A percentile compares a stretch with the other conserved stretches of the same genome.
Conservation (phyloP, 2,888 invertebrate species). For the Heliconius aoede region DNA sequence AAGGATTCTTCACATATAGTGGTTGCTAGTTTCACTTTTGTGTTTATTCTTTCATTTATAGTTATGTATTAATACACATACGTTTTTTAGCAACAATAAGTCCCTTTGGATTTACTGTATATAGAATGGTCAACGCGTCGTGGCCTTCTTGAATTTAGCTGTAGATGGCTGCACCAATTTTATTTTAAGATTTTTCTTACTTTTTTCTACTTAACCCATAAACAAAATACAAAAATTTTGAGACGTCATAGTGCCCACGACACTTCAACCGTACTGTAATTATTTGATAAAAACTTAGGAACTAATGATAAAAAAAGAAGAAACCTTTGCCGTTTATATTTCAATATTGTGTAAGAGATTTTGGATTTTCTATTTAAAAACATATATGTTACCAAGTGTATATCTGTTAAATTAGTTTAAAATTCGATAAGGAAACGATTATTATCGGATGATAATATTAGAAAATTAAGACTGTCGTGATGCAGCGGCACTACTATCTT, state of each 20-base stretch:
- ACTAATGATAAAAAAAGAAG: not conserved
- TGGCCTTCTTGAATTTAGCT: not conserved
- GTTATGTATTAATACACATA: conserved; percentile 20
- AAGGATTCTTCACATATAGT: conserved; percentile 48
- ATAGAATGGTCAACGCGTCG: not conserved
- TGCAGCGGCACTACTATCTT: no score
- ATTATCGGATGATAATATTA: no score
- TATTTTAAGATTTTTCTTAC: not conserved
- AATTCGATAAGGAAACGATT: no score
- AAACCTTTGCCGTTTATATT: not conserved
- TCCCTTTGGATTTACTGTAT: not conserved
- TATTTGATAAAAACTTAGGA: not conserved
- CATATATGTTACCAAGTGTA: no score
- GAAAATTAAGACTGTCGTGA: no score
- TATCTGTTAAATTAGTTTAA: no score
- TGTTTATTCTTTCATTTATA: conserved; percentile 37
- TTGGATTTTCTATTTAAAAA: no score
- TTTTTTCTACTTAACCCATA: not conserved
- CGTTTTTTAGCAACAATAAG: not conserved
- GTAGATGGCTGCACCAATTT: not conserved
- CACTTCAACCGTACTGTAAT: not conserved
- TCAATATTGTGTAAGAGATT: no score
- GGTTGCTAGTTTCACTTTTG: conserved; percentile 37
- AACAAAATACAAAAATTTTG: not conserved
- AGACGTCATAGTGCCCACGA: not conserved